A percentile compares a stretch with the other conserved stretches of the same genome.
Evolutionary conservation across 2,888 invertebrate species (phyloP).

Genomic region (Apamea anceps): DNA sequence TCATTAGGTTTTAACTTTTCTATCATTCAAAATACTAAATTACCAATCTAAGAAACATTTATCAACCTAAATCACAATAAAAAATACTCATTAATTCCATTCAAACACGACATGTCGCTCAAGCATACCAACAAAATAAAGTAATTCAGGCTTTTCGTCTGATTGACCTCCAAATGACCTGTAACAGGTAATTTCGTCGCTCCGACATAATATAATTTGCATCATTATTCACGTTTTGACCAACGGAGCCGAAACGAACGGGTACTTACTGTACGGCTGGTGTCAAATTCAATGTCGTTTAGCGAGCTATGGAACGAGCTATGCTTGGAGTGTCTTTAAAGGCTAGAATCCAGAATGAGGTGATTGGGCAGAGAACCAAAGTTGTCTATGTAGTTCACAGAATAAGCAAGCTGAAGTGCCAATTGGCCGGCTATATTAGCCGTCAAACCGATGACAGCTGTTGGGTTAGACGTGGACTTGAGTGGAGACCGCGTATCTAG

Average conservation of each 20-base stretch:
- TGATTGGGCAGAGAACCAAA: background rate
- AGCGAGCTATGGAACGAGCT: too few relatives aligned
- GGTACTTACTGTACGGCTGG: background rate
- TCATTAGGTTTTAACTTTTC: background rate
- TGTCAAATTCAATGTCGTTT: background rate
- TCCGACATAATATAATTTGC: background rate
- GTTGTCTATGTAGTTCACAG: background rate
- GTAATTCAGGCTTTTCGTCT: background rate
- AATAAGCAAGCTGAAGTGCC: background rate
- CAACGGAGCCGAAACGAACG: background rate
- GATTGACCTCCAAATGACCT: background rate
- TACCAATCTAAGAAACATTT: background rate
- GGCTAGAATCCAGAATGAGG: background rate
- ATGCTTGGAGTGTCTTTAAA: too few relatives aligned
- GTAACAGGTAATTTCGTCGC: too few relatives aligned
- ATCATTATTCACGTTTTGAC: background rate
- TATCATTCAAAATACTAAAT: background rate
- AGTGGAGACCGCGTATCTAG: background rate
- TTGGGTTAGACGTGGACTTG: background rate
- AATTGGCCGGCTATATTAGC: background rate
- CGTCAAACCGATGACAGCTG: background rate
- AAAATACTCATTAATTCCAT: background rate
- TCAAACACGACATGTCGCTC: background rate
- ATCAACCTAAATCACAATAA: background rate
- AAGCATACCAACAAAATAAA: too few relatives aligned